Percentiles rank a stretch among this genome's conserved stretches.
Conservation (phyloP, 2,888 invertebrate species). For the Pyrochroa serraticornis region DNA sequence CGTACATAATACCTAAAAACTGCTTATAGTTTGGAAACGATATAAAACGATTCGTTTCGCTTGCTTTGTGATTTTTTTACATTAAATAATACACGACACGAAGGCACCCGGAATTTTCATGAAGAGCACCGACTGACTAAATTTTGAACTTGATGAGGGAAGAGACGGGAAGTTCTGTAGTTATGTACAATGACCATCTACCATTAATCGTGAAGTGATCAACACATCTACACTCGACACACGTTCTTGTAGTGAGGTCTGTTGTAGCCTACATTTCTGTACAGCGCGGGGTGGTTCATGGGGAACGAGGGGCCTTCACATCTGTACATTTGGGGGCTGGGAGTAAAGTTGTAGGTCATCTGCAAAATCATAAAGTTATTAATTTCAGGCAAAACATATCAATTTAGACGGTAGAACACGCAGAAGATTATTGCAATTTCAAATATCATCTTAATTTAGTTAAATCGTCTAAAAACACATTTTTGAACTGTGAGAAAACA, state of each 20-base stretch:
- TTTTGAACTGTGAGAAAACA: neutral
- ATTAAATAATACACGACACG: conserved; percentile 26
- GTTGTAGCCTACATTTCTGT: conserved; percentile 53
- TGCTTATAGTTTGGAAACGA: conserved; percentile 50
- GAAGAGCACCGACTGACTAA: conserved; percentile 34
- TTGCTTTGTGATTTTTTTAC: neutral
- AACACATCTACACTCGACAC: conserved; percentile 50
- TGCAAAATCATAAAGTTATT: conserved; percentile 34
- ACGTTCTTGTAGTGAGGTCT: conserved; percentile 54
- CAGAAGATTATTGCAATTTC: neutral
- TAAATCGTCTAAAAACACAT: conserved; percentile 18
- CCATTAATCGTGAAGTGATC: conserved; percentile 46
- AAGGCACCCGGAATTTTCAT: conserved; percentile 39
- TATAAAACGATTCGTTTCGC: conserved; percentile 6
- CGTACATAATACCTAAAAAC: conserved; percentile 41
- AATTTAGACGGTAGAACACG: neutral
- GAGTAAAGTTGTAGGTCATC: conserved; percentile 53
- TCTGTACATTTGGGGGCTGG: conserved; percentile 51
- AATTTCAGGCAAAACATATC: too few relatives aligned
- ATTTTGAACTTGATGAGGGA: neutral
- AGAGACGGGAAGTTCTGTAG: neutral
- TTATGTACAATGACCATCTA: conserved; percentile 42
- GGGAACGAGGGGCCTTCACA: conserved; percentile 52
- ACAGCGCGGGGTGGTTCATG: conserved; percentile 49
- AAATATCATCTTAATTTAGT: neutral